phyloP scores from a whole-genome alignment of 1,140 invertebrate species.

The Drosophila leontia region DNA sequence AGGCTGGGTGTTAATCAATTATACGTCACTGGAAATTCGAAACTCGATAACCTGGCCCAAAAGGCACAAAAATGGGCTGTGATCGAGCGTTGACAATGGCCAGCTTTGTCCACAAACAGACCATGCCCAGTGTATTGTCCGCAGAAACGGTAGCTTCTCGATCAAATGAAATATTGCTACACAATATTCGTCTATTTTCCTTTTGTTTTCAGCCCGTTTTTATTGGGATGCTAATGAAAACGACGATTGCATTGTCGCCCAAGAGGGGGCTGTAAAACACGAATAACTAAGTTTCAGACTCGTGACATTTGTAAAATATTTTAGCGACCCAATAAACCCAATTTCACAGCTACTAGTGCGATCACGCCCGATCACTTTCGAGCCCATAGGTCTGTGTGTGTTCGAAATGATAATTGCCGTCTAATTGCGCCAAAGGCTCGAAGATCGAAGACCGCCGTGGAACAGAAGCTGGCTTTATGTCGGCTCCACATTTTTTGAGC shows the following conservation, averaged over 20 bases:
- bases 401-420: slow-evolving; percentile 68
- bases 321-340: slow-evolving; percentile 79
- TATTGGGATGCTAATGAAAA: slow-evolving; percentile 73
- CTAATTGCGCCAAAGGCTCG: slow-evolving; percentile 57
- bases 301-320: slow-evolving; percentile 80
- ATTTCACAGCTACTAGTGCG: slow-evolving; percentile 64
- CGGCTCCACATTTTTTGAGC: slow-evolving; percentile 64
- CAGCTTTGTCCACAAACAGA: slow-evolving; percentile 68
- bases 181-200: slow-evolving; percentile 58
- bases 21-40: slow-evolving; percentile 60
- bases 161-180: slow-evolving; percentile 81
- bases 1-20: slow-evolving; percentile 56
- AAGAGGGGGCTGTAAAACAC: slow-evolving; percentile 72
- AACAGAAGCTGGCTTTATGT: slow-evolving; percentile 54
- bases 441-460: slow-evolving; percentile 38
- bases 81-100: slow-evolving; percentile 42
- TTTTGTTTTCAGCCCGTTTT: slow-evolving; percentile 34
- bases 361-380: slow-evolving; percentile 23
- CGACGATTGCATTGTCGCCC: slow-evolving; percentile 54
- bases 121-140: slow-evolving; percentile 47
- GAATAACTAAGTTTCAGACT: slow-evolving; percentile 78
- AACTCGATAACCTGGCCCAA: slow-evolving; percentile 2
- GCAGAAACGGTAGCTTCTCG: slow-evolving; percentile 73
- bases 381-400: slow-evolving; percentile 6
- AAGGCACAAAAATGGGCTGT: slow-evolving; percentile 11